Conservation (phyloP, 2,113 vertebrate species). For the Strigops habroptila region DNA sequence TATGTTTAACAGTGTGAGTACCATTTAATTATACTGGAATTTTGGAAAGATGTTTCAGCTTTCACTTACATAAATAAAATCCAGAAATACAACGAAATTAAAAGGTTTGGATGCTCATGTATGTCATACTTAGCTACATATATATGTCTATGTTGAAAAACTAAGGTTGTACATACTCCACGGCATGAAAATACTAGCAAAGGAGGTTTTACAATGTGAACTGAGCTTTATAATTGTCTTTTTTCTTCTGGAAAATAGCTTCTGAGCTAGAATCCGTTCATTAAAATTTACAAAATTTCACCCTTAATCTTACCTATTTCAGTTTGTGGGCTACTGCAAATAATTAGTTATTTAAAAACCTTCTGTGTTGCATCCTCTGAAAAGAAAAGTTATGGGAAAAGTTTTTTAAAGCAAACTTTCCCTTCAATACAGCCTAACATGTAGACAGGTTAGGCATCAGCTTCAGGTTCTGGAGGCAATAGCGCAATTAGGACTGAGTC, state of each 20-base stretch:
- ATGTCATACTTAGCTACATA: neutral
- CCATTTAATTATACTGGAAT: neutral
- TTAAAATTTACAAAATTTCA: neutral
- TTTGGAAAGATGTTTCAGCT: neutral
- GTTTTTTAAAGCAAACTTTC: neutral
- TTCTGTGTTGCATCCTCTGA: neutral
- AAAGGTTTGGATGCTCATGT: fast-evolving
- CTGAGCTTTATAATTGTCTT: neutral
- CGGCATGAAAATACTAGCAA: neutral
- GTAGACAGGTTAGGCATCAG: neutral
- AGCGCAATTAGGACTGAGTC: neutral
- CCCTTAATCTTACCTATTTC: neutral
- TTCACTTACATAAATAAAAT: neutral
- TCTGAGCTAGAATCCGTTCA: neutral
- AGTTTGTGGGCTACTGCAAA: neutral
- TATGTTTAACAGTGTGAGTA: neutral
- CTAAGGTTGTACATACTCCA: neutral
- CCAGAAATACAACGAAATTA: neutral
- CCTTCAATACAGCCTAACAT: neutral
- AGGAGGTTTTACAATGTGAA: neutral
- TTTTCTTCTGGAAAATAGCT: neutral
- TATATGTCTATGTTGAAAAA: neutral
- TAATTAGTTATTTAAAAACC: neutral
- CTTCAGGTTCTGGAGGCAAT: neutral
- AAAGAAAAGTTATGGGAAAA: neutral